These are phyloP conservation scores for Ceratina japonica DNA, from an alignment of 1,140 invertebrate genomes.

Conservation along the genomic window DNA sequence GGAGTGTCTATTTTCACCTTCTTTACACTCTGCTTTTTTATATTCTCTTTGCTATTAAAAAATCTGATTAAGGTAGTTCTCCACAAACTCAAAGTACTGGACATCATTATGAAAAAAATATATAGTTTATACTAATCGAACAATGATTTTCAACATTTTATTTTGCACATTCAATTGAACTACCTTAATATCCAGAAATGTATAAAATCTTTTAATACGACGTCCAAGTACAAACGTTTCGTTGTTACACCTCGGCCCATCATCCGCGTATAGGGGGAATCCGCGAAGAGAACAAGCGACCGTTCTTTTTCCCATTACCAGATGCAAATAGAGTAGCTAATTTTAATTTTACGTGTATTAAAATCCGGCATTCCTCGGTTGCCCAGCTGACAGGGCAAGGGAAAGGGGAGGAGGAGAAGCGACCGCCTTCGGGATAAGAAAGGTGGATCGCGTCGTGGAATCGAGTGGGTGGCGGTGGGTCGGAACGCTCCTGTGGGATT, in stretches of 20 bases:
- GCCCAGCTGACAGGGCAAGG: conserved; percentile 76
- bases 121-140: too few relatives aligned
- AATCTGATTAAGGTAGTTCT: too few relatives aligned
- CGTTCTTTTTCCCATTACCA: conserved; percentile 80
- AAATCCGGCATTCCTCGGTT: conserved; percentile 74
- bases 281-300: conserved; percentile 17
- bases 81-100: too few relatives aligned
- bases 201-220: too few relatives aligned
- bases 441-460: conserved; percentile 37
- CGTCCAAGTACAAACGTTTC: neutral
- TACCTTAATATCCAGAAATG: too few relatives aligned
- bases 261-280: neutral
- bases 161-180: too few relatives aligned
- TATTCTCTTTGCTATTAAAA: too few relatives aligned
- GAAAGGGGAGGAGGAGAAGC: neutral
- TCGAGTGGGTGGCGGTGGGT: conserved; percentile 10
- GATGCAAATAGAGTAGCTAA: conserved; percentile 82
- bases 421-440: conserved; percentile 54
- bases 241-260: neutral
- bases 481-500: conserved; percentile 67
- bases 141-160: too few relatives aligned
- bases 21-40: too few relatives aligned
- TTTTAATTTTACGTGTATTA: conserved; percentile 83
- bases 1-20: too few relatives aligned
- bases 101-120: too few relatives aligned